phyloP scores from a whole-genome alignment of 2,888 invertebrate genomes.

The Drosophila incognita region DNA sequence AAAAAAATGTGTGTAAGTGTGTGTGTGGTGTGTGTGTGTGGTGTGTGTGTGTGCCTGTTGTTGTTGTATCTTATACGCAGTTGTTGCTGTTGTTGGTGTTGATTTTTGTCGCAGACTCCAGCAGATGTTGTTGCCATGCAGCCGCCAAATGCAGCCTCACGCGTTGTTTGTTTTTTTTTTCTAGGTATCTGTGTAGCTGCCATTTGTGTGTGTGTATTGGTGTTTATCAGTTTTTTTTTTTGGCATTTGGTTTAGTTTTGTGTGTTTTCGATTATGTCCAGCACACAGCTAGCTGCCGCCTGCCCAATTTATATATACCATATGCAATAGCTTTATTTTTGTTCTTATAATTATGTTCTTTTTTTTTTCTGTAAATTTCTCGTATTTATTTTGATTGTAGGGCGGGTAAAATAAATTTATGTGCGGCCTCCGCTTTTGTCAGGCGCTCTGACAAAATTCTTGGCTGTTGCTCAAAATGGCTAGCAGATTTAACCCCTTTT shows the following conservation, averaged over 20 bases:
- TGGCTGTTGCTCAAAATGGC: slow-evolving; percentile 25
- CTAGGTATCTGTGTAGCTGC: slow-evolving; percentile 1
- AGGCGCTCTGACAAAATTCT: slow-evolving; percentile 33
- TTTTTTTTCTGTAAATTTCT: not conserved
- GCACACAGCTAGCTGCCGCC: not conserved
- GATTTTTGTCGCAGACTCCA: slow-evolving; percentile 17
- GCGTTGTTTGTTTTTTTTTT: not conserved
- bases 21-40: not conserved
- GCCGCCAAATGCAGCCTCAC: slow-evolving; percentile 35
- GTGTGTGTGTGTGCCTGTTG: slow-evolving; percentile 7
- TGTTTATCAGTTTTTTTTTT: not conserved
- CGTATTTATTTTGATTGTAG: slow-evolving; percentile 10
- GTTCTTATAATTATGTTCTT: slow-evolving; percentile 3
- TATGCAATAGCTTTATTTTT: slow-evolving; percentile 23
- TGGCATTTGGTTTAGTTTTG: slow-evolving; percentile 3
- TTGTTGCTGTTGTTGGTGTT: slow-evolving; percentile 7
- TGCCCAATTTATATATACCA: slow-evolving; percentile 29
- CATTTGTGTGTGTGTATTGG: not conserved
- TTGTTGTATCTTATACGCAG: slow-evolving; percentile 26
- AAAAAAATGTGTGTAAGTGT: slow-evolving; percentile 2
- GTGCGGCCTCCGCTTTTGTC: slow-evolving; percentile 19
- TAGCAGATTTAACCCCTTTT: slow-evolving; percentile 5
- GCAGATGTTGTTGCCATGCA: slow-evolving; percentile 40
- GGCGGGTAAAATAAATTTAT: slow-evolving; percentile 57
- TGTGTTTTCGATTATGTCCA: slow-evolving; percentile 11